Conservation (phyloP, 1,140 invertebrate genomes). For the Tetramorium parvispinum region DNA sequence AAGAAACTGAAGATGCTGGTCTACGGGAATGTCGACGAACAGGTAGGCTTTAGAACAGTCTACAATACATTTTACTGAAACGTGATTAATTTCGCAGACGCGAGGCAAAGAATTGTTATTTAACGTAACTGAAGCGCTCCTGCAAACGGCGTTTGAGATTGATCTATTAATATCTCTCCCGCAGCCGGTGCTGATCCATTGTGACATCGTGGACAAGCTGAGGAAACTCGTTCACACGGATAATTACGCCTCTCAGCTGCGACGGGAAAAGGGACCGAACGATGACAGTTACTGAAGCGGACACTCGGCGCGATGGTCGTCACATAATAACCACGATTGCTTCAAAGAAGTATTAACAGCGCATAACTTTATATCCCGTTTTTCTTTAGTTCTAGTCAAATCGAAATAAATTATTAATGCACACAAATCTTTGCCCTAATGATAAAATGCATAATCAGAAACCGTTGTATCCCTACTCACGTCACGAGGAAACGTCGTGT, state of each 20-base stretch:
- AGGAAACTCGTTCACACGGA: conserved; percentile 3
- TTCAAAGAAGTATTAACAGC: background rate
- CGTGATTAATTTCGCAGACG: background rate
- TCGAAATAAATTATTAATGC: conserved; percentile 26
- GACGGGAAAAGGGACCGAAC: conserved; percentile 9
- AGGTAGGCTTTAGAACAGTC: conserved; percentile 43
- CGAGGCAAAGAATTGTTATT: background rate
- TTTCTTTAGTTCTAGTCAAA: background rate
- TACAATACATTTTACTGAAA: background rate
- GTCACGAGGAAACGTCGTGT: background rate
- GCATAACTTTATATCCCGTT: background rate
- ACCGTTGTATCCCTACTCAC: background rate
- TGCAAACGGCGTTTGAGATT: background rate
- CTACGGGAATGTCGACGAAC: conserved; percentile 48
- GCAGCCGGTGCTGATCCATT: conserved; percentile 28
- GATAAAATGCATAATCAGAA: background rate
- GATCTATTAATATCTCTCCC: conserved; percentile 1
- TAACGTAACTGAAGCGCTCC: background rate
- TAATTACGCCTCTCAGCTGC: conserved; percentile 17
- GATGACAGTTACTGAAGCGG: conserved; percentile 27
- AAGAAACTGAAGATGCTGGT: conserved; percentile 61
- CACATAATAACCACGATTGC: background rate
- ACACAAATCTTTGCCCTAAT: background rate
- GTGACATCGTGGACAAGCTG: conserved; percentile 18
- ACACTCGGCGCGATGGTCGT: background rate